phyloP scores from a whole-genome alignment of 2,888 invertebrate genomes.

The Limnephilus auricula region DNA sequence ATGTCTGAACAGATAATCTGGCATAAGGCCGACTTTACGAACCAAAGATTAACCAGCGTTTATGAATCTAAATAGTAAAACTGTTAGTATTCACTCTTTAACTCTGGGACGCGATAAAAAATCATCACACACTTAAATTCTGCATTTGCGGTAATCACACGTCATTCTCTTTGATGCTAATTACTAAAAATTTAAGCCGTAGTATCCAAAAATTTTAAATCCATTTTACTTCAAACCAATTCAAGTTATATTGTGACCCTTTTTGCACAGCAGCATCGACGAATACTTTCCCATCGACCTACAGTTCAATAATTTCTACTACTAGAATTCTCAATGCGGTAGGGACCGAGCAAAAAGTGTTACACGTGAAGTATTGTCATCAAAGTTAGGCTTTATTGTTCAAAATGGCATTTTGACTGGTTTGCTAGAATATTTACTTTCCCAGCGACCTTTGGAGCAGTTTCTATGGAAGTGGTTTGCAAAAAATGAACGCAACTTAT shows the following conservation, averaged over 20 bases:
- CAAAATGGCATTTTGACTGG: not conserved
- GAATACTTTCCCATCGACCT: not conserved
- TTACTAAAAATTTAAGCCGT: not conserved
- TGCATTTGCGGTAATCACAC: no score
- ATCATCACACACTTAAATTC: no score
- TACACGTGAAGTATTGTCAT: not conserved
- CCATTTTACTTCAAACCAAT: not conserved
- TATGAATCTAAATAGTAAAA: no score
- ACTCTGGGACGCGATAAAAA: no score
- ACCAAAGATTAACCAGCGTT: no score
- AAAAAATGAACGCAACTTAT: conserved; percentile 19
- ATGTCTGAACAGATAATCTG: no score
- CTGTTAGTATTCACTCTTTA: not conserved
- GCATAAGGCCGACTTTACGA: no score
- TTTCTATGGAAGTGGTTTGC: conserved; percentile 3
- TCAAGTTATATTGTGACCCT: not conserved
- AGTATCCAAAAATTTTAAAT: not conserved
- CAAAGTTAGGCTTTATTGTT: not conserved
- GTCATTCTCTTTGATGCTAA: no score
- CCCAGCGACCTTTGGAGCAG: conserved; percentile 19
- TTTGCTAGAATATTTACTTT: conserved; percentile 19
- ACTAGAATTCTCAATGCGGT: not conserved
- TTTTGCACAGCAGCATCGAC: not conserved
- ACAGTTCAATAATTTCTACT: not conserved
- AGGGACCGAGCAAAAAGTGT: not conserved